Base-by-base conservation (phyloP, 2,113 vertebrate species). In the Leptodactylus fuscus region DNA sequence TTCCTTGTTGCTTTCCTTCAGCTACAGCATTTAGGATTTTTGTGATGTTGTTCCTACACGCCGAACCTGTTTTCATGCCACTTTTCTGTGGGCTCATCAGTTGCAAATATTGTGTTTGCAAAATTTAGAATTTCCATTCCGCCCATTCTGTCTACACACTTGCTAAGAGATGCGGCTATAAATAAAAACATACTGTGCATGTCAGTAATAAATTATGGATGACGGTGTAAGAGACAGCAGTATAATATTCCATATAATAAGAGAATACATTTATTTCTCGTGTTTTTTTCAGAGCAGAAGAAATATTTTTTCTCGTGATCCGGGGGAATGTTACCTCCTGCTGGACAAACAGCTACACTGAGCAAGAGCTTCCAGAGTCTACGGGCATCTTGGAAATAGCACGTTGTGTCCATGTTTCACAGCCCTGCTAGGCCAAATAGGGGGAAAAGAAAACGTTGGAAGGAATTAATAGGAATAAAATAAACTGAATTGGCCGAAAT, bases 331-430 rank as follows among this genome's bases (percentile, higher is more conserved):
- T 46, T 44, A 73, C 70, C 70, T 73, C 70, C 70, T 73, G 13
- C 70, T 73, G 70, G 70, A 73, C 70, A 73, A 73, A 73, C 70
- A 73, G 70, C 11, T n/a, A 6, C 70, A 44, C 70, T 44, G 70
- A 73, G 38, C 38, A 27, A 10, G 32, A 22, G 34, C 36, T 69
- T 36, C 65, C 34, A 22, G 18, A 38, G 65, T 69, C 32, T 38
- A 34, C 2, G 32, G 22, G 34, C 16, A 4, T 69, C 65, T 69
- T 38, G 36, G 65, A 69, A 69, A 22, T 69, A 34, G 38, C 65
- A 69, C 65, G 65, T 69, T 69, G 65, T 38, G 65, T 67, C 29
- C 65, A 36, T 20, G 65, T 34, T 38, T 27, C 29, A 22, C 62
- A 34, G 62, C 29, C 2, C 62, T 38, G 65, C 65, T 69, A 16